A percentile compares a stretch with the other conserved stretches of the same genome.
Evolutionary conservation across 2,888 invertebrate species (phyloP).

Genomic region (Vannuccia rotundouncinata): DNA sequence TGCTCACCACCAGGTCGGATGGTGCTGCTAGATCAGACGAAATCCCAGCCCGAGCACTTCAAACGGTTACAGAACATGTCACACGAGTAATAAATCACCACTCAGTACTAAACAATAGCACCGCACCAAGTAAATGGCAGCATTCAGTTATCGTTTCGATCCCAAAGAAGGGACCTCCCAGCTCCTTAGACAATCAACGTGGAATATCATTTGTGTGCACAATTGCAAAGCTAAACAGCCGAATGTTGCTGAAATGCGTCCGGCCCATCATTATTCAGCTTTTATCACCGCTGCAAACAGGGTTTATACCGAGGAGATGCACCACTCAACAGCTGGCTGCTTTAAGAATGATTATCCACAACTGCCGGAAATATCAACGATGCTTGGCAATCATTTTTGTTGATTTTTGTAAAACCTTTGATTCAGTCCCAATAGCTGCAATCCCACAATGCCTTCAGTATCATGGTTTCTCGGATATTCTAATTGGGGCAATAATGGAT

Average conservation of each 20-base stretch:
- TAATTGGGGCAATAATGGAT: conserved; percentile 16
- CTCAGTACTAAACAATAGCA: neutral
- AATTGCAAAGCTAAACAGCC: conserved; percentile 15
- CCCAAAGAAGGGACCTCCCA: conserved; percentile 17
- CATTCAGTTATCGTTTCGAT: conserved; percentile 27
- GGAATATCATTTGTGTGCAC: conserved; percentile 27
- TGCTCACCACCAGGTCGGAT: conserved; percentile 31
- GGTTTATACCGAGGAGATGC: neutral
- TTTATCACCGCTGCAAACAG: neutral
- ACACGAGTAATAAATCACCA: conserved; percentile 2
- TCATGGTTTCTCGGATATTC: conserved; percentile 14
- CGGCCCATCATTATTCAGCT: neutral
- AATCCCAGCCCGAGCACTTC: neutral
- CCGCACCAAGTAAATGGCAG: neutral
- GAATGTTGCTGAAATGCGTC: conserved; percentile 4
- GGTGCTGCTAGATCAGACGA: conserved; percentile 12
- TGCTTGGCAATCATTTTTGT: conserved; percentile 1
- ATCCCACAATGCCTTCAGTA: conserved; percentile 19
- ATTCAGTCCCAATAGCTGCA: conserved; percentile 3
- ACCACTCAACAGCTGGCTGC: conserved; percentile 17
- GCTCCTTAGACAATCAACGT: neutral
- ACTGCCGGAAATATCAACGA: conserved; percentile 21
- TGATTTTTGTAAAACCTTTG: conserved; percentile 13
- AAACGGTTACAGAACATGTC: conserved; percentile 7
- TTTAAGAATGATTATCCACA: neutral